phyloP scores from a whole-genome alignment of 2,113 vertebrate species.

The Gymnobelideus leadbeateri region DNA sequence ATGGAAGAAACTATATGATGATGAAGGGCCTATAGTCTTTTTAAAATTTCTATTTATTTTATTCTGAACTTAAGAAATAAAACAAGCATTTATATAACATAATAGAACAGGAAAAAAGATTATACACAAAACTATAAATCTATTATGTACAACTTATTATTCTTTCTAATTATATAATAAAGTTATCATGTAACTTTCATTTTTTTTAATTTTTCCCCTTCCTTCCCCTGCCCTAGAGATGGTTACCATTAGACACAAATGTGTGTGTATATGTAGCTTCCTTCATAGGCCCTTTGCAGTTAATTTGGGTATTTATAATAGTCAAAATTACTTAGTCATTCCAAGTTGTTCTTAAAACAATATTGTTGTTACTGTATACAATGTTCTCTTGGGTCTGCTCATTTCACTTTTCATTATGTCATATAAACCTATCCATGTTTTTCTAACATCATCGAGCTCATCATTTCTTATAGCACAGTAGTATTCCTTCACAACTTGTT shows the following conservation, averaged over 20 bases:
- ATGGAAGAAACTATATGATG: background rate
- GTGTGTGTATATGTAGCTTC: background rate
- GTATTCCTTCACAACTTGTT: background rate
- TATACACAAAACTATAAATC: background rate
- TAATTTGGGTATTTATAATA: background rate
- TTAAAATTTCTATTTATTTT: background rate
- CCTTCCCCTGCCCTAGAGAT: background rate
- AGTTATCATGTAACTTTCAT: background rate
- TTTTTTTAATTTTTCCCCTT: background rate
- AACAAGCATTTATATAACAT: background rate
- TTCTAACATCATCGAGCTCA: background rate
- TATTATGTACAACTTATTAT: background rate
- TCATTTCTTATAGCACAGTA: background rate
- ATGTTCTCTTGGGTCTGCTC: background rate
- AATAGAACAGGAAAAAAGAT: background rate
- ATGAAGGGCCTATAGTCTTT: background rate
- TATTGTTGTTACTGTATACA: background rate
- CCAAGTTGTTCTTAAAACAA: background rate
- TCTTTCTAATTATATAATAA: background rate
- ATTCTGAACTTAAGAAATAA: background rate
- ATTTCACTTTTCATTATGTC: background rate
- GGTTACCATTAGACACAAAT: background rate
- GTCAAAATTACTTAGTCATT: background rate
- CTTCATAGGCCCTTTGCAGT: background rate
- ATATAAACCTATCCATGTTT: background rate